phyloP scores from a whole-genome alignment of 2,113 vertebrate species.

The Girardinichthys multiradiatus region DNA sequence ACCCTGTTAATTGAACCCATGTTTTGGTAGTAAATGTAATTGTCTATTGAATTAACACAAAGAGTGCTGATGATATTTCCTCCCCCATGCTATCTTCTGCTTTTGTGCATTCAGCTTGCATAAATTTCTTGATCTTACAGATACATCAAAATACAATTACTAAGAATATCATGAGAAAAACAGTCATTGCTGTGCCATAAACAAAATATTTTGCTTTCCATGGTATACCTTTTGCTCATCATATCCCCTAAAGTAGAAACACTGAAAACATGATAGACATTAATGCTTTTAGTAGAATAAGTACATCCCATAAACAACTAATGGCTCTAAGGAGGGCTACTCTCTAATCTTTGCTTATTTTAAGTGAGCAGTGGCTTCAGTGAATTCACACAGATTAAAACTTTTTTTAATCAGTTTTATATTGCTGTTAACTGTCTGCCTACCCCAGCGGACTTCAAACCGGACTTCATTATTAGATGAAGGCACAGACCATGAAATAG shows the following conservation, averaged over 20 bases:
- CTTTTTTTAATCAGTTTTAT: constrained; percentile 15
- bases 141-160: too few species aligned
- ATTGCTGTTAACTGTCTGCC: constrained; percentile 24
- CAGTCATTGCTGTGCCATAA: background rate
- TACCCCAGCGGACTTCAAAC: constrained; percentile 41
- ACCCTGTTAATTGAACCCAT: too few species aligned
- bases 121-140: too few species aligned
- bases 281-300: constrained; percentile 7
- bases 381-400: constrained; percentile 13
- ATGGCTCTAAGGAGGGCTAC: constrained; percentile 47
- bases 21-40: background rate
- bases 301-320: constrained; percentile 28
- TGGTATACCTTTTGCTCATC: background rate
- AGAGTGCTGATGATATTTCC: background rate
- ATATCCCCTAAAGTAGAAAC: background rate
- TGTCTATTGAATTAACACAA: background rate
- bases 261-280: background rate
- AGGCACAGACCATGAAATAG: constrained; percentile 68
- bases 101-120: too few species aligned
- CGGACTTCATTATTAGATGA: constrained; percentile 56
- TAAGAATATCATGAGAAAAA: too few species aligned
- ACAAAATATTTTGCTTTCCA: background rate
- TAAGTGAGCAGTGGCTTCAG: constrained; percentile 40
- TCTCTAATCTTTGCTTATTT: constrained; percentile 57
- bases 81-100: background rate